Evolutionary conservation across 2,888 invertebrate species (phyloP), one percentile per base, ranked within the genome.

Genomic region (Micoletzkya japonica): DNA sequence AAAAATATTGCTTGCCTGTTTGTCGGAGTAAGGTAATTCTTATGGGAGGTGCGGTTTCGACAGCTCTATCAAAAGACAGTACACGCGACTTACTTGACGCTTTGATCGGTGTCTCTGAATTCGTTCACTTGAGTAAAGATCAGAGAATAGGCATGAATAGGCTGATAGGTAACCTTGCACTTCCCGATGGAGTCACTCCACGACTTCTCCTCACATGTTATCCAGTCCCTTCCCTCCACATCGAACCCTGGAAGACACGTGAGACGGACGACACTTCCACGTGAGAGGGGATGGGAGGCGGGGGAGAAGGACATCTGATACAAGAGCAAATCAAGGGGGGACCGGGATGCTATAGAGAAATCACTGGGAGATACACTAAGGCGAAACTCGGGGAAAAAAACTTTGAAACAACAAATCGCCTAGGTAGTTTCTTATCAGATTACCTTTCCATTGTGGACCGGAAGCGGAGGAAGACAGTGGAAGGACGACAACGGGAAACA

Each of bases 381-480:
- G 44, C 44, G 44, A 20, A 44, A 10, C 10, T 10, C 20, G 20
- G 44, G n/a, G n/a, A n/a, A n/a, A n/a, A n/a, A n/a, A 14, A 44
- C 20, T 20, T 14, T 14, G 44, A 44, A 20, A 44, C 44, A 44
- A 44, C 10, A 10, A 14, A 44, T 20, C 44, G 44, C 44, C 44
- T 20, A 44, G 44, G 44, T 44, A 44, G 10, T 44, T 44, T 44
- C 20, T 20, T 49, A 34, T 30, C 6, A 20, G 54, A 54, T n/a
- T 50, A 66, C 66, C 66, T 36, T 66, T 17, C 66, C 66, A 30
- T 66, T 66, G 20, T 30, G 2, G 28, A 66, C 28, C 26, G 66
- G 66, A 14, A 66, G 37, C 24, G 66, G 66, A 26, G 66, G 66
- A 37, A 39, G 54, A 28, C 66, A 66, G 54, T 66, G 34, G 39